These are phyloP conservation scores for Myiothlypis chrysogaster DNA, from an alignment of 2,797 vertebrate genomes.

Conservation along the genomic window DNA sequence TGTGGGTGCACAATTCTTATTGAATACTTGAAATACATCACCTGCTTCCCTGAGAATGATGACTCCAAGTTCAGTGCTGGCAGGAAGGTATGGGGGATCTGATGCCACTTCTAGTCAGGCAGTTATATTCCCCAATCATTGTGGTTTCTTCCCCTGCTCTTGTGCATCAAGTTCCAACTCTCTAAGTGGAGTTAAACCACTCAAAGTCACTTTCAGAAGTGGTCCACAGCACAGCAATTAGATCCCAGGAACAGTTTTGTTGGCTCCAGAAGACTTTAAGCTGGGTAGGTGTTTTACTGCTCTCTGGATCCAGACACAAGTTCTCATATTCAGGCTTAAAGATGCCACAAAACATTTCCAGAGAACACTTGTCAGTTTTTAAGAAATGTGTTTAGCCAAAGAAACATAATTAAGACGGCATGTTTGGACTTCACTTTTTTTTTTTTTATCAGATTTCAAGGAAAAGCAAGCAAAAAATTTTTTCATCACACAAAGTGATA, in stretches of 20 bases:
- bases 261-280: background rate
- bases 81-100: background rate
- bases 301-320: background rate
- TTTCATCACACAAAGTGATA: background rate
- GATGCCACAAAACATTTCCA: background rate
- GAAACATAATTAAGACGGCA: background rate
- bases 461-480: background rate
- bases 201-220: background rate
- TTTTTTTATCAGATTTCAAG: background rate
- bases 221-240: background rate
- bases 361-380: background rate
- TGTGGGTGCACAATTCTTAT: background rate
- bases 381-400: background rate
- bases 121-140: background rate
- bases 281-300: background rate
- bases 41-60: background rate
- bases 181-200: background rate
- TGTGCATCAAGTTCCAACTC: background rate
- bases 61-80: background rate
- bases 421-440: background rate
- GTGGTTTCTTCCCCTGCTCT: background rate
- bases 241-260: background rate
- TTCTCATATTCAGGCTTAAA: background rate
- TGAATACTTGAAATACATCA: constrained; percentile 9
- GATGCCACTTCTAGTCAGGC: background rate